A percentile compares a stretch with the other conserved stretches of the same genome.
Conservation (phyloP, 2,888 invertebrate species). For the Zygogramma bicolorata region DNA sequence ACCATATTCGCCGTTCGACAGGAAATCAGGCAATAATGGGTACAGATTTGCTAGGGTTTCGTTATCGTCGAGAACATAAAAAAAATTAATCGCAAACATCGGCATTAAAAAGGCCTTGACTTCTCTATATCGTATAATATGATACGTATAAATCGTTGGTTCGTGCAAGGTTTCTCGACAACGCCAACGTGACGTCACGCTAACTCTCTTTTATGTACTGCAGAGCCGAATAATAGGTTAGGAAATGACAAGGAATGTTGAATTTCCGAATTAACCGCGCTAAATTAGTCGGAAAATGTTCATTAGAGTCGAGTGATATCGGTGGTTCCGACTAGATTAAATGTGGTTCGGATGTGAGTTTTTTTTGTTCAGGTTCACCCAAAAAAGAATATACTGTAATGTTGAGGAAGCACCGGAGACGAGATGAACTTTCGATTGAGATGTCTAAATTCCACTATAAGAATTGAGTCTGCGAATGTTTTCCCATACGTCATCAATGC, state of each 20-base stretch:
- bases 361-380: too few relatives aligned
- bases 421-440: too few relatives aligned
- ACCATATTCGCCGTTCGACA: background rate
- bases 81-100: background rate
- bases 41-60: background rate
- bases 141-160: conserved; percentile 25
- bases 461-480: too few relatives aligned
- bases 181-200: conserved; percentile 21
- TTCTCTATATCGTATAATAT: conserved; percentile 24
- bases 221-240: conserved; percentile 1
- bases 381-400: too few relatives aligned
- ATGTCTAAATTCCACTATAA: too few relatives aligned
- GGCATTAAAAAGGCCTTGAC: conserved; percentile 29
- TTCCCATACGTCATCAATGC: too few relatives aligned
- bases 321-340: background rate
- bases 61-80: background rate
- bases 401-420: too few relatives aligned
- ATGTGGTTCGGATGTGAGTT: too few relatives aligned
- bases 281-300: background rate
- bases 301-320: background rate
- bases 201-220: conserved; percentile 4
- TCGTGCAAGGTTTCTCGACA: conserved; percentile 31
- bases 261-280: background rate
- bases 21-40: background rate
- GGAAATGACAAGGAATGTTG: background rate